Base-by-base conservation (phyloP, 2,113 vertebrate genomes). In the Eretmochelys imbricata region DNA sequence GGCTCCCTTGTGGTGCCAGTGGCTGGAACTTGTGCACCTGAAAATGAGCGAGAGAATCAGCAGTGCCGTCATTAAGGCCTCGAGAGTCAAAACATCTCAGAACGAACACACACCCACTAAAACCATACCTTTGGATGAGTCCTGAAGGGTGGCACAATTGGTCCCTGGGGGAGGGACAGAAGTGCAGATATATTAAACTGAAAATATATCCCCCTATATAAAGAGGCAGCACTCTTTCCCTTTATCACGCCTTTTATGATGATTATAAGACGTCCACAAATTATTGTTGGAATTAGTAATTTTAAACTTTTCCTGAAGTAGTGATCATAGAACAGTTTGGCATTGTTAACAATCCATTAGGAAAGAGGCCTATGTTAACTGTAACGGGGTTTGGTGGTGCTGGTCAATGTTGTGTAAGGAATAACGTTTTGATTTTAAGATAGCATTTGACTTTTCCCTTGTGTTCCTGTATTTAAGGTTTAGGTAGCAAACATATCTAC, bases 401-500 rank as follows among this genome's bases (percentile, higher is more conserved):
- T 27, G 75, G 5, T 19, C 90, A 17, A 6, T 1, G 5, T 9
- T 86, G 93, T 96, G 82, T 13, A 10, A 57, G 11, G 59, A 48
- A 48, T 38, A 42, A 50, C 3, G 4, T 84, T 87, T 88, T 53
- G 2, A 42, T 85, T 92, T 62, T 85, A 46, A 17, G 31, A 84
- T 54, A 86, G 59, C 14, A 8, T 16, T 84, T 80, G 42, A 91
- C 91, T 94, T 93, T 90, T 93, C 4, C 46, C 72, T 35, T 82
- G 1, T 88, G 9, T 91, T 96, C 82, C 38, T 92, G n/a, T 80
- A 79, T 89, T 86, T 82, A 98, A 99, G 99, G 99, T 92, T 97
- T 99, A 96, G 99, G 99, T 87, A 98, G 98, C 94, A 99, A 99
- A 92, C 98, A 99, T 84, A 98, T 99, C 83, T 99, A 99, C 96